Evolutionary conservation across 2,797 vertebrate genomes (phyloP), one percentile per base, ranked within the genome.

Genomic region (Thripadectes ignobilis): DNA sequence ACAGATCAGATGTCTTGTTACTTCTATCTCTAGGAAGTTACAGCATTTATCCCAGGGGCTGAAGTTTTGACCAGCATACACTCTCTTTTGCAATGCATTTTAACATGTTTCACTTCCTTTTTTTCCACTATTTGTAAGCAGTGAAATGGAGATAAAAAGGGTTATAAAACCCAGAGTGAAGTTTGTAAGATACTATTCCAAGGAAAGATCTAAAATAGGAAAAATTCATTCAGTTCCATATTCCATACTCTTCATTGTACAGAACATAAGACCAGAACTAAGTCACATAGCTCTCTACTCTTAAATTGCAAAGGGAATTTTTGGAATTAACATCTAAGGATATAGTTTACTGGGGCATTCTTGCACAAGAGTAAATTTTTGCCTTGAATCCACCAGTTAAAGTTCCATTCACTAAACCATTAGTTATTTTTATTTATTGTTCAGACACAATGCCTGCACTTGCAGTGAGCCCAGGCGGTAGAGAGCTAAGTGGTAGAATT

Each of bases 1-100:
- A 75, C 34, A n/a, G 96, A 84, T 87, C 58, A 38, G 45, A 7
- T 97, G 75, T 97, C 96, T 49, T 21, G 81, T 97, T 97, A 96
- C 95, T 17, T 73, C 52, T 88, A 3, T 81, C 95, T 93, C 92
- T 86, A 88, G 75, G 82, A 87, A 80, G 73, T 49, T 39, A 62
- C 16, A 80, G 19, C 23, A 84, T 78, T 89, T 85, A 78, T 38
- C 78, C 63, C 43, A 41, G 13, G 23, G 68, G 46, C 61, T 30
- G 46, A 38, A 48, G 80, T 38, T 86, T 76, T 85, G 30, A 32
- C 69, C 11, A 45, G 59, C 59, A 79, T 43, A 62, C 52, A 14
- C 36, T 76, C 71, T 59, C 78, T 68, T 52, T 48, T 46, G 43
- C 39, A 61, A 43, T 4, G 3, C 24, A 57, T 38, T 61, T 72